These are phyloP conservation scores for Corythaeola cristata DNA, from an alignment of 2,113 vertebrate genomes.

Conservation along the genomic window DNA sequence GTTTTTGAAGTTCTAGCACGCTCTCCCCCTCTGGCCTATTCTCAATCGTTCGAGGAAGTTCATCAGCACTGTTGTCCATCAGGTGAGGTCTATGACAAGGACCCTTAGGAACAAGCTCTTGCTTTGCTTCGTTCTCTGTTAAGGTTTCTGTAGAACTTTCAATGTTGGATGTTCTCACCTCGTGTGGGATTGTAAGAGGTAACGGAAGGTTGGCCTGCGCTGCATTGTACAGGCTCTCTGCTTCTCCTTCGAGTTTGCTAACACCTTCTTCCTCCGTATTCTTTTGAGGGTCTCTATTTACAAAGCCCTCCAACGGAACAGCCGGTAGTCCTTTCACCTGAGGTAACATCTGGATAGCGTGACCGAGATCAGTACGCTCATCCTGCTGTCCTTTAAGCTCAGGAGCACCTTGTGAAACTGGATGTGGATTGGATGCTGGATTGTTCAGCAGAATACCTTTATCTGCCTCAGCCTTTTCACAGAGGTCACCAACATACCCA, in stretches of 20 bases:
- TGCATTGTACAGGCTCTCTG: not conserved
- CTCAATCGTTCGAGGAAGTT: constrained; percentile 6
- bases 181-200: constrained; percentile 33
- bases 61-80: constrained; percentile 21
- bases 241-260: constrained; percentile 1
- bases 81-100: constrained; percentile 33
- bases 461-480: not conserved
- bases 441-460: not conserved
- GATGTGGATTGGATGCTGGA: not conserved
- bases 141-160: constrained; percentile 88
- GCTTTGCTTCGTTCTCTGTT: constrained; percentile 79
- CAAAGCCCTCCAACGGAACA: constrained; percentile 12
- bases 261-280: not conserved
- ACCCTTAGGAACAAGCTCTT: constrained; percentile 44
- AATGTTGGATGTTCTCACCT: constrained; percentile 75
- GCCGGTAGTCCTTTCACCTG: not conserved
- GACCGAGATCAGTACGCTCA: not conserved
- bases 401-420: constrained; percentile 27
- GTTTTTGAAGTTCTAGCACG: constrained; percentile 58
- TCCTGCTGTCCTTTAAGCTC: constrained; percentile 38
- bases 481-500: not conserved
- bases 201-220: constrained; percentile 49
- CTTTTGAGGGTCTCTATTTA: not conserved
- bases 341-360: constrained; percentile 8
- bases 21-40: constrained; percentile 63